phyloP scores from a whole-genome alignment of 2,797 vertebrate species.

The Cottoperca gobio region DNA sequence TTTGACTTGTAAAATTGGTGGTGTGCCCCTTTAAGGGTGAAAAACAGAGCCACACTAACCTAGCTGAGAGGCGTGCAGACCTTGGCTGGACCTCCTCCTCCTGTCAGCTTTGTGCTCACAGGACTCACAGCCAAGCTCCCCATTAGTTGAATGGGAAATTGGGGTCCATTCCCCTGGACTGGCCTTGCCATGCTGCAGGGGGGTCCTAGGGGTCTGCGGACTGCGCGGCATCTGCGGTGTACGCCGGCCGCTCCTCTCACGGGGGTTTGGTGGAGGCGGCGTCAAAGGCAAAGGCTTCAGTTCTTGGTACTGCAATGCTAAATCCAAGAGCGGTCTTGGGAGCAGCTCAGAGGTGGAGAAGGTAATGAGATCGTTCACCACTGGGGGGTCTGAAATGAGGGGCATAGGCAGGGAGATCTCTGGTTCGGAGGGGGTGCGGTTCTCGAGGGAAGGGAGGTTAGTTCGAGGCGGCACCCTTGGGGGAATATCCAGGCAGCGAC shows the following conservation, averaged over 20 bases:
- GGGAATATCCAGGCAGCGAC: constrained; percentile 83
- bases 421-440: constrained; percentile 62
- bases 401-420: constrained; percentile 66
- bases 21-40: not conserved
- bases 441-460: constrained; percentile 69
- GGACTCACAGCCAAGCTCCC: constrained; percentile 57
- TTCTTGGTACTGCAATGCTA: constrained; percentile 71
- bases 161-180: constrained; percentile 58
- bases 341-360: constrained; percentile 77
- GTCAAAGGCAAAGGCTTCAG: constrained; percentile 71
- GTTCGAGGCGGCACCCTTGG: constrained; percentile 81
- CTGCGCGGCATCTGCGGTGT: constrained; percentile 43
- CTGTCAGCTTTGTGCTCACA: constrained; percentile 65
- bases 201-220: constrained; percentile 56
- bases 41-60: constrained; percentile 72
- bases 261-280: constrained; percentile 76
- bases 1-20: not conserved
- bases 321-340: constrained; percentile 63
- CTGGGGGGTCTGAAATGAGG: constrained; percentile 53
- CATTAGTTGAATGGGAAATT: constrained; percentile 51
- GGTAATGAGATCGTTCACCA: constrained; percentile 78
- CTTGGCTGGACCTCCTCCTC: constrained; percentile 79
- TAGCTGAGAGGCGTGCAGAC: constrained; percentile 80
- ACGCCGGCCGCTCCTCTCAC: constrained; percentile 63
- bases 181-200: constrained; percentile 29